phyloP scores from a whole-genome alignment of 2,797 vertebrate genomes.

The Setipinna tenuifilis region DNA sequence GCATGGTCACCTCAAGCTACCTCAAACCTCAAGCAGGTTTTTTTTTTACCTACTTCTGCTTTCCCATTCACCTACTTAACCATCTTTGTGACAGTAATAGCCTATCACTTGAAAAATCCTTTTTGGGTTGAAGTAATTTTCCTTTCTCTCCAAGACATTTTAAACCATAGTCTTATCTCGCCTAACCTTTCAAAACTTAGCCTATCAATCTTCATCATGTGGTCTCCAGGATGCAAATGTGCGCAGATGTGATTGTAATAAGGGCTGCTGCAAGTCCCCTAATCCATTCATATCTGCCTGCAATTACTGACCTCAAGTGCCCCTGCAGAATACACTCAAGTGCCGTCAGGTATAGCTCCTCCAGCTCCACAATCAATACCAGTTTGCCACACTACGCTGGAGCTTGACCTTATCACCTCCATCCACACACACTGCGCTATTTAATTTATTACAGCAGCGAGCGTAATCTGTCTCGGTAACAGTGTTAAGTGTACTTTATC shows the following conservation, averaged over 20 bases:
- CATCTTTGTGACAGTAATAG: background rate
- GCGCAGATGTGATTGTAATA: no score
- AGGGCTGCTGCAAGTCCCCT: background rate
- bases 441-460: background rate
- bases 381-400: constrained; percentile 24
- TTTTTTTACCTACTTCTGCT: background rate
- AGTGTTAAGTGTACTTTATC: background rate
- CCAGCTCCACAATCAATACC: constrained; percentile 15
- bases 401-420: constrained; percentile 22
- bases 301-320: background rate
- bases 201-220: no score
- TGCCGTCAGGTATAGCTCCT: background rate
- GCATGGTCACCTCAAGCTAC: background rate
- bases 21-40: background rate
- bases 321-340: background rate
- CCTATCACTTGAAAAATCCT: background rate
- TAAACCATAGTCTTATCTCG: no score
- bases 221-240: no score
- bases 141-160: background rate
- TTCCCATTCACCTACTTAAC: background rate
- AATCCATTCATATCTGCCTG: background rate
- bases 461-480: background rate
- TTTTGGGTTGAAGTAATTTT: background rate
- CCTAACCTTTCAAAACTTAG: no score
- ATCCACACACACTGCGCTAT: background rate